These are phyloP conservation scores for Cosmorhoe ocellata DNA, from an alignment of 2,888 invertebrate species.

Conservation along the genomic window DNA sequence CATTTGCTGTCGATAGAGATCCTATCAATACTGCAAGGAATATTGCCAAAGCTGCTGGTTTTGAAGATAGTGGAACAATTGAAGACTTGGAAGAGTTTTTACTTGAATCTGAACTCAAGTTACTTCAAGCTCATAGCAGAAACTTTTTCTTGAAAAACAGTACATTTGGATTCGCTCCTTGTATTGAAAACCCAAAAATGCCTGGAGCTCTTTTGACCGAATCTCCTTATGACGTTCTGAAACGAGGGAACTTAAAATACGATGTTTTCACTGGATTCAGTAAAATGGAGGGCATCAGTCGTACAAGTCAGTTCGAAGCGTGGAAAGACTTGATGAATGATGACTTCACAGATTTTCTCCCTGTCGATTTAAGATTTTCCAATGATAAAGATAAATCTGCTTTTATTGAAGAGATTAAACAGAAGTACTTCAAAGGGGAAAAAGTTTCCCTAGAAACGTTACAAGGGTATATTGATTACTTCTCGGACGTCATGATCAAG, in stretches of 20 bases:
- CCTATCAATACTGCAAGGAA: constrained; percentile 67
- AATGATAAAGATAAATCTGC: constrained; percentile 44
- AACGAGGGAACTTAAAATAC: constrained; percentile 52
- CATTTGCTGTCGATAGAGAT: constrained; percentile 65
- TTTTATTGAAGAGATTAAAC: constrained; percentile 49
- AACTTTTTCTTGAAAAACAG: constrained; percentile 67
- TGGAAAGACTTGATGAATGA: constrained; percentile 71
- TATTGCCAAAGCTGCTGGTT: constrained; percentile 64
- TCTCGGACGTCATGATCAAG: constrained; percentile 73
- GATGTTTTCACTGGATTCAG: constrained; percentile 63
- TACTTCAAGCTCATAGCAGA: constrained; percentile 55
- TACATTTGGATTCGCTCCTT: constrained; percentile 73
- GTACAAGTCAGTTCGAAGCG: constrained; percentile 55
- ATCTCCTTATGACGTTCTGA: constrained; percentile 62
- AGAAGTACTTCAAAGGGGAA: constrained; percentile 61
- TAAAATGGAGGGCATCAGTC: constrained; percentile 73
- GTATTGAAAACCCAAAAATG: constrained; percentile 61
- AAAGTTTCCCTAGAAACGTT: constrained; percentile 50
- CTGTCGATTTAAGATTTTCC: constrained; percentile 61
- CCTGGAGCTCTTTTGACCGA: constrained; percentile 62
- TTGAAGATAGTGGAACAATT: constrained; percentile 58
- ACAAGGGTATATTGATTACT: constrained; percentile 64
- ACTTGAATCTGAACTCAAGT: constrained; percentile 48
- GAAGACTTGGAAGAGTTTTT: constrained; percentile 68
- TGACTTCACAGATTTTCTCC: constrained; percentile 63